phyloP scores from a whole-genome alignment of 2,888 invertebrate genomes.

The Phaonia tiefii region DNA sequence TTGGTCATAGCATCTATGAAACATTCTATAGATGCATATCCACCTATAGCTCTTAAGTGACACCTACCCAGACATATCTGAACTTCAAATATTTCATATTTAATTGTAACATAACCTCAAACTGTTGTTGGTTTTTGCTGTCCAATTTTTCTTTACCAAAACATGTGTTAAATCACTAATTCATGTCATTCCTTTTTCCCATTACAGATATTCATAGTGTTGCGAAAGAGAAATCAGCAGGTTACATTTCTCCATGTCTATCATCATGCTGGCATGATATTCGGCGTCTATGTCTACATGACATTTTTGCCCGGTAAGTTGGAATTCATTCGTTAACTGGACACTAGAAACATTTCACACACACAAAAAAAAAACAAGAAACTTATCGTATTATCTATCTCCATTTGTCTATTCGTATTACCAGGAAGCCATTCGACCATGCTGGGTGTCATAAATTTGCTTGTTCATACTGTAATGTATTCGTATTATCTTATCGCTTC shows the following conservation, averaged over 20 bases:
- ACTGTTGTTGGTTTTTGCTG: background rate
- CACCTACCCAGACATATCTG: too few relatives aligned
- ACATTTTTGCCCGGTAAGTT: slow-evolving; percentile 83
- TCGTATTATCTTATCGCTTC: slow-evolving; percentile 90
- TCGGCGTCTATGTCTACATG: slow-evolving; percentile 84
- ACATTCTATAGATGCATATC: too few relatives aligned
- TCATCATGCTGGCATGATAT: slow-evolving; percentile 91
- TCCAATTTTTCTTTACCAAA: too few relatives aligned
- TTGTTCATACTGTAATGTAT: slow-evolving; percentile 93
- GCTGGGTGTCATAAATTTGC: slow-evolving; percentile 87
- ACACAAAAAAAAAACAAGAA: too few relatives aligned
- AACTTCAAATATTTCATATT: background rate
- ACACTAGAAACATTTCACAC: background rate
- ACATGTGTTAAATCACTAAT: too few relatives aligned
- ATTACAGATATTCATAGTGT: slow-evolving; percentile 85
- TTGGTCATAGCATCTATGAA: too few relatives aligned
- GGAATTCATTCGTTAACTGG: too few relatives aligned
- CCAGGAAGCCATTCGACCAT: slow-evolving; percentile 86
- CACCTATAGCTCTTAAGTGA: too few relatives aligned
- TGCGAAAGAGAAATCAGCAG: slow-evolving; percentile 90
- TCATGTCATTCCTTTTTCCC: too few relatives aligned
- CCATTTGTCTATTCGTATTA: background rate
- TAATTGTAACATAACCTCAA: background rate
- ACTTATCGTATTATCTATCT: too few relatives aligned
- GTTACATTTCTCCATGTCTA: slow-evolving; percentile 93